Percentiles rank a stretch among this genome's conserved stretches.
These are phyloP conservation scores for Valencia hispanica DNA, from an alignment of 2,797 vertebrate species.

Conservation along the genomic window DNA sequence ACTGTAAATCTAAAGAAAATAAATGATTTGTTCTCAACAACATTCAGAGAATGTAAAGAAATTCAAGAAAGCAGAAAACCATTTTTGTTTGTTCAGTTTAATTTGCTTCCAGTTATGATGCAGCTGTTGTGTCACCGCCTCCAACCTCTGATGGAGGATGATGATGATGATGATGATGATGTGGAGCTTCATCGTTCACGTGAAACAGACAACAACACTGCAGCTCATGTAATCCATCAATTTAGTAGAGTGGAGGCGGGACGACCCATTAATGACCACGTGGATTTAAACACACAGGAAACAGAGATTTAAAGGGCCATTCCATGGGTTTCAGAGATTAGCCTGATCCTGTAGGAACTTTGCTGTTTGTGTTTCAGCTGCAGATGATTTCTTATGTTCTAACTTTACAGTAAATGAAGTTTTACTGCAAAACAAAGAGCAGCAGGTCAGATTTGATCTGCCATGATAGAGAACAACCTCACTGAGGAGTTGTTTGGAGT, in stretches of 20 bases:
- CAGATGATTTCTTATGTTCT: constrained; percentile 1
- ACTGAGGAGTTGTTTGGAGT: too few species aligned
- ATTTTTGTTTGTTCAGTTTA: neutral
- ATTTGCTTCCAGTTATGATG: neutral
- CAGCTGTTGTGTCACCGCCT: neutral
- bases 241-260: constrained; percentile 47
- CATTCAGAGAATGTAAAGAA: neutral
- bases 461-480: too few species aligned
- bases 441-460: neutral
- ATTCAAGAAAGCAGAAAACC: neutral
- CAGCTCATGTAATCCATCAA: constrained; percentile 64
- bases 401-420: neutral
- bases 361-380: neutral
- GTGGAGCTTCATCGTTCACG: neutral
- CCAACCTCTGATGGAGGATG: neutral
- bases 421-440: neutral
- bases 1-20: too few species aligned
- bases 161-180: constrained; percentile 6
- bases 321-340: constrained; percentile 55
- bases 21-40: too few species aligned
- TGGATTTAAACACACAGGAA: constrained; percentile 18
- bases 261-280: constrained; percentile 12
- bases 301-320: constrained; percentile 17
- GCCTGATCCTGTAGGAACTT: constrained; percentile 28
- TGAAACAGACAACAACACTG: constrained; percentile 32